Evolutionary conservation across 2,888 invertebrate genomes (phyloP), one percentile per base, ranked within the genome.

Genomic region (Pheosia tremula): DNA sequence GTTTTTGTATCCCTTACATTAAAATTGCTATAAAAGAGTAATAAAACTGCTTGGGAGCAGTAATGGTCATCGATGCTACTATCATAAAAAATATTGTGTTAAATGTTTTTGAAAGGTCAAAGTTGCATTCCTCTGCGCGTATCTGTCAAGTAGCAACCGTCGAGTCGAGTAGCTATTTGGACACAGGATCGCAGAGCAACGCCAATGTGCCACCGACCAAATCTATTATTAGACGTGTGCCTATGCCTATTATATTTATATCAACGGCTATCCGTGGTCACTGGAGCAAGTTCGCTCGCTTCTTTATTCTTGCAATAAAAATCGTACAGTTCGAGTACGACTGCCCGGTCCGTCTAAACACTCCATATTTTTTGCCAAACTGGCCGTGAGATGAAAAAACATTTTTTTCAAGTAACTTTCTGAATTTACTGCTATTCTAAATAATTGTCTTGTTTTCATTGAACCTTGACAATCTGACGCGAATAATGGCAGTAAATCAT

Each of bases 271-370:
- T 77, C 80, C 78, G 83, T 90, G 87, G 91, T 90, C 90, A 91
- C 83, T 91, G 83, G 92, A 88, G 86, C 92, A 93, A 92, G 91
- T 91, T 91, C 91, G 89, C 82, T 85, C 79, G 86, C 84, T 86
- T 87, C 86, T 89, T 89, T 83, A 88, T 87, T 86, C 87, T 86
- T 82, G 80, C 84, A 83, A 85, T 86, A 91, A 91, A 91, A 92
- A 88, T 91, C 88, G 89, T 84, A 74, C 91, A 90, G 90, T 90
- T 91, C 88, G 88, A 84, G 85, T 78, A 78, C 83, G 78, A 88
- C 89, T 89, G 83, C 89, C 83, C 86, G 88, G 87, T 84, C 84
- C 78, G 80, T 74, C 81, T 77, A 76, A 74, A 78, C 80, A 82
- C 75, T 74, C 69, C 75, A 79, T 76, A 78, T 68, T 71, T 73